These are phyloP conservation scores for Aplidium turbinatum DNA, from an alignment of 23 tunicate species.

Conservation along the genomic window DNA sequence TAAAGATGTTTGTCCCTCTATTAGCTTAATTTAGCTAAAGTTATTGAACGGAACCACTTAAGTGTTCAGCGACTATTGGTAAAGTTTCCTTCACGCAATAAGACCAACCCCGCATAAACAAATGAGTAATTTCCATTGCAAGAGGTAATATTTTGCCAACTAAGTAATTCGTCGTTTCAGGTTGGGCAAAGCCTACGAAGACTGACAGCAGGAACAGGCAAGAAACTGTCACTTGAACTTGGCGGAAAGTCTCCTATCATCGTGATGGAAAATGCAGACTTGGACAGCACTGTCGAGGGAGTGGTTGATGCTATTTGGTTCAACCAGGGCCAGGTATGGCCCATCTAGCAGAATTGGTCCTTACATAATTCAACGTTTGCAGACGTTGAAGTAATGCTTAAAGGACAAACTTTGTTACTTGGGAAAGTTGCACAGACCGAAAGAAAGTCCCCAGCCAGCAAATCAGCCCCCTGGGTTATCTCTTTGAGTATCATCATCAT, in stretches of 20 bases:
- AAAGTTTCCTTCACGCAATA: too few relatives aligned
- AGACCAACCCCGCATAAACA: too few relatives aligned
- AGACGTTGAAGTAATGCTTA: neutral
- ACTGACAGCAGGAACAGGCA: conserved; percentile 90
- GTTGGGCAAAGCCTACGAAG: conserved; percentile 87
- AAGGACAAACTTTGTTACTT: neutral
- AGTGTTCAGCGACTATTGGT: too few relatives aligned
- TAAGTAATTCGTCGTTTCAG: too few relatives aligned
- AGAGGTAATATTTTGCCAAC: too few relatives aligned
- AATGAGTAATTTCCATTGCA: too few relatives aligned
- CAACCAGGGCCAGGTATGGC: conserved; percentile 89
- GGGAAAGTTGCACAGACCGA: too few relatives aligned
- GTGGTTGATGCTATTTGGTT: conserved; percentile 94
- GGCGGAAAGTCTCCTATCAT: conserved; percentile 96
- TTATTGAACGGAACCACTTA: too few relatives aligned
- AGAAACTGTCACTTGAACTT: conserved; percentile 87
- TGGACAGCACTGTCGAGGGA: conserved; percentile 96
- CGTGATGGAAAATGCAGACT: conserved; percentile 89
- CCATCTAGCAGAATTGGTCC: neutral
- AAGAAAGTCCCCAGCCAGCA: neutral
- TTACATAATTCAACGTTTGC: neutral
- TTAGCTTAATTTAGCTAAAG: too few relatives aligned
- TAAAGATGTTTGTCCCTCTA: too few relatives aligned
- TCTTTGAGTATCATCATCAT: neutral
- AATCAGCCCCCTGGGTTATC: neutral